A percentile compares a stretch with the other conserved stretches of the same genome.
Conservation (phyloP, 1,140 invertebrate genomes). For the Caenorhabditis elegans region DNA sequence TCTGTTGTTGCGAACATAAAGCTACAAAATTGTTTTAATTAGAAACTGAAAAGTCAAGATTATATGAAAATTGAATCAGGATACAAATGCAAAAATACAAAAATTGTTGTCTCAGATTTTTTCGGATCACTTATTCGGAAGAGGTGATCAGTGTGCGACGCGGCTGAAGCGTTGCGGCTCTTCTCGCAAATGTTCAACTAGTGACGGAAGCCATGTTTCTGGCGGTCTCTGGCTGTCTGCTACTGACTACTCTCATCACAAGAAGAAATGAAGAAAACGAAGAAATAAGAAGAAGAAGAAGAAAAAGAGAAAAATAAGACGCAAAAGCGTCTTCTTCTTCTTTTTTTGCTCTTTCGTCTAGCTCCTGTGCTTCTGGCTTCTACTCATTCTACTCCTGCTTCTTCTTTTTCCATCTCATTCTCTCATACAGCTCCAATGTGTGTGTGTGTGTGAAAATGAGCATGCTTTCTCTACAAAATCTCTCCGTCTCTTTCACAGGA, state of each 20-base stretch:
- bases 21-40: too few species aligned
- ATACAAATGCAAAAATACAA: background rate
- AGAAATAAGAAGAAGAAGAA: background rate
- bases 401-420: background rate
- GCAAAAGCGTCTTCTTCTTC: background rate
- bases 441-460: conserved; percentile 22
- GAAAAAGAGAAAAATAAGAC: background rate
- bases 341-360: background rate
- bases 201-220: conserved; percentile 28
- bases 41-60: background rate
- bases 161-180: conserved; percentile 14
- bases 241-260: conserved; percentile 18
- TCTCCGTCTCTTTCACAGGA: background rate
- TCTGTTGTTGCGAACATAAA: too few species aligned
- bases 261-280: conserved; percentile 17
- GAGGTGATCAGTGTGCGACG: conserved; percentile 18
- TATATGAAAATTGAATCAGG: background rate
- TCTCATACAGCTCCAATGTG: background rate
- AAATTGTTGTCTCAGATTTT: conserved; percentile 1
- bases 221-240: conserved; percentile 5
- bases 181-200: conserved; percentile 13
- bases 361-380: background rate
- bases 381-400: background rate
- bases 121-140: conserved; percentile 23
- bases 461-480: conserved; percentile 9